Conservation (phyloP, 1,140 invertebrate genomes). For the Mylabris phalerata region DNA sequence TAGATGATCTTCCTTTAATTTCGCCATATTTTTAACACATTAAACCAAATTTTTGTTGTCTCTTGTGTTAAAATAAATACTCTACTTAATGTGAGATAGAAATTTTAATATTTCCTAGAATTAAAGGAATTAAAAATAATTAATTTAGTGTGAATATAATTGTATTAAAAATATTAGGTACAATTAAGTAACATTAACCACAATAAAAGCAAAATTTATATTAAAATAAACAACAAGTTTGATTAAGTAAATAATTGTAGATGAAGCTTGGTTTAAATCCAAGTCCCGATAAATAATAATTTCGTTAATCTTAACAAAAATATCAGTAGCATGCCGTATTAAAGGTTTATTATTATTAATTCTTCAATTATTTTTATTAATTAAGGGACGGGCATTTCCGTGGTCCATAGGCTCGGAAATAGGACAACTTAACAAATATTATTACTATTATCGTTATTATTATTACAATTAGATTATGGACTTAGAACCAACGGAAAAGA, state of each 20-base stretch:
- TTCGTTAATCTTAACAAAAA: conserved; percentile 9
- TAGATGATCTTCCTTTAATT: no score
- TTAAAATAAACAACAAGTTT: conserved; percentile 3
- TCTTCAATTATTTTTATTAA: conserved; percentile 3
- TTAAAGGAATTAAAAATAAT: no score
- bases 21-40: no score
- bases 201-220: conserved; percentile 23
- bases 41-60: no score
- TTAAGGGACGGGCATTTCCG: conserved; percentile 36
- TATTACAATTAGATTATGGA: conserved; percentile 20
- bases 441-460: conserved; percentile 5
- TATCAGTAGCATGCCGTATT: conserved; percentile 11
- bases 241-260: conserved; percentile 4
- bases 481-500: conserved; percentile 36
- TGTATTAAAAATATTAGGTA: conserved; percentile 40
- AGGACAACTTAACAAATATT: conserved; percentile 26
- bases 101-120: no score
- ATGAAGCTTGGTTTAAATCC: conserved; percentile 1
- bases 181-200: conserved; percentile 37
- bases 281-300: background rate
- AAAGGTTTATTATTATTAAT: no score
- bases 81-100: no score
- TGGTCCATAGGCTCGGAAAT: conserved; percentile 37
- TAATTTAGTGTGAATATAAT: conserved; percentile 17
- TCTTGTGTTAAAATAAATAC: no score